Evolutionary conservation across 2,797 vertebrate genomes (phyloP), one percentile per base, ranked within the genome.

Genomic region (Takifugu rubripes): DNA sequence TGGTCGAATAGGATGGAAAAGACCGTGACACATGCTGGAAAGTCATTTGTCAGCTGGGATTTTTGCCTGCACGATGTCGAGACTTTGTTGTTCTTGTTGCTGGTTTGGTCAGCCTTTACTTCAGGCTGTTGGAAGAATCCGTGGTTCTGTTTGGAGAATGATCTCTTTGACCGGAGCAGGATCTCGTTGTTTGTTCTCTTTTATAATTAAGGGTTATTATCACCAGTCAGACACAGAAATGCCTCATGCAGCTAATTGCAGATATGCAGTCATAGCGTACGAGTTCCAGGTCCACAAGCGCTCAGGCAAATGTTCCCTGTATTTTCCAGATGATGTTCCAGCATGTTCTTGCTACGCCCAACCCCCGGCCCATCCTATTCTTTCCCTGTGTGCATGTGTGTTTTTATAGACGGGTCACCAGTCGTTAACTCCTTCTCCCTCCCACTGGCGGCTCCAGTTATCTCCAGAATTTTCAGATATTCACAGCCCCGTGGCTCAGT

Each of bases 251-350:
- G 49, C 72, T 81, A 64, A 68, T 82, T 85, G 73, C 56, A 77
- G 75, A 71, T 59, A 69, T 25, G 16, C 21, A 3, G 25, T 16
- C 44, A n/a, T 46, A 4, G 36, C 5, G 36, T 11, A 46, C 7
- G 44, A 9, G 16, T 52, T 68, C 59, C 66, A 54, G 67, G 68
- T 69, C 77, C 72, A 46, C 66, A 69, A 79, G 71, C 55, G 48
- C 54, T 70, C 74, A 44, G 62, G 85, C 83, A 79, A 89, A 84
- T 64, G 75, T 67, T 84, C 72, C 60, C 64, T 25, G 24, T 66
- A 66, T 85, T 91, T 90, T 90, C 84, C 84, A 25, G 87, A 74
- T 33, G 56, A 87, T 56, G 64, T 83, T 89, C 85, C 85, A 88
- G 59, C 72, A 52, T 47, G 68, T 68, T 72, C 55, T 68, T 7